A percentile compares a stretch with the other conserved stretches of the same genome.
Conservation (phyloP, 2,113 vertebrate genomes). For the Formicarius rufipectus region DNA sequence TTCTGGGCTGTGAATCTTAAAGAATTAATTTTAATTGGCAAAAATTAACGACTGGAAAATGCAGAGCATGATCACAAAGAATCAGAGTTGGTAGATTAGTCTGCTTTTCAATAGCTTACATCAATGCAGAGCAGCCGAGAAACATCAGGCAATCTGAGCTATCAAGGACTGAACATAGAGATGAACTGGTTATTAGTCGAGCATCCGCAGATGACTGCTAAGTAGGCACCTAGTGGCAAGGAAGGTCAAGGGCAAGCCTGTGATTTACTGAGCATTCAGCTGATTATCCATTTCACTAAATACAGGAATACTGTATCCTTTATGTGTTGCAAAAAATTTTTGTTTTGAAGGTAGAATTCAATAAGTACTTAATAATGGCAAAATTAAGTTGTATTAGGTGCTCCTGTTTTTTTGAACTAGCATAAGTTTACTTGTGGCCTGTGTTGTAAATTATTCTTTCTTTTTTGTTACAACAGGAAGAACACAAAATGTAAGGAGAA, state of each 20-base stretch:
- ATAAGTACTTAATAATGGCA: slow-evolving; percentile 60
- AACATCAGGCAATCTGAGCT: background rate
- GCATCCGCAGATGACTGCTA: slow-evolving; percentile 1
- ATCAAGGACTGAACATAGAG: background rate
- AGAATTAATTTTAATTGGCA: slow-evolving; percentile 75
- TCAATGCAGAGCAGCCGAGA: background rate
- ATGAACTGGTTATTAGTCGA: background rate
- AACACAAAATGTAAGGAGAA: background rate
- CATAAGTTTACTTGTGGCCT: background rate
- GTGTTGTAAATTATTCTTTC: background rate
- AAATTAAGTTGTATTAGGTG: background rate
- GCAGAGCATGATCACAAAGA: slow-evolving; percentile 5
- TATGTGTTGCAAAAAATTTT: background rate
- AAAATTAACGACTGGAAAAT: slow-evolving; percentile 59
- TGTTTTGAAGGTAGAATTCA: slow-evolving; percentile 40
- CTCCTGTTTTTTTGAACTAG: background rate
- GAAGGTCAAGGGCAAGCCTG: background rate
- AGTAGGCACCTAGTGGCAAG: background rate
- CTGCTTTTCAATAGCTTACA: slow-evolving; percentile 29
- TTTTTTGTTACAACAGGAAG: background rate
- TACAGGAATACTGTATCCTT: background rate
- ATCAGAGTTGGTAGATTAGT: background rate
- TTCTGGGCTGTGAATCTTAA: slow-evolving; percentile 56
- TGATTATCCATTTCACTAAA: slow-evolving; percentile 54
- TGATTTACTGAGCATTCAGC: slow-evolving; percentile 26